phyloP scores from a whole-genome alignment of 2,113 vertebrate genomes.

The Sebastes fasciatus region DNA sequence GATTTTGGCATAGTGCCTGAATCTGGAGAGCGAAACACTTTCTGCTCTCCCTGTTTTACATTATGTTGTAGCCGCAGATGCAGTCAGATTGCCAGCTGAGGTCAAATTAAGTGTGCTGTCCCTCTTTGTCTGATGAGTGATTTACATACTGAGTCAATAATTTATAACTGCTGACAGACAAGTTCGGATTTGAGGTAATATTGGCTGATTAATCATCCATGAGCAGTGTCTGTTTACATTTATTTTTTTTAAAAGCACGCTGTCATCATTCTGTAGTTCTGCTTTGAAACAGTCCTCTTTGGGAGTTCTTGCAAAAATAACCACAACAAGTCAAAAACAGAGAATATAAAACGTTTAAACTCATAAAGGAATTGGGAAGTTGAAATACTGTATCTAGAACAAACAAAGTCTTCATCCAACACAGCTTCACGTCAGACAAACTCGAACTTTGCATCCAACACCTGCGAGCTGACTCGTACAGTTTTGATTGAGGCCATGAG shows the following conservation, averaged over 20 bases:
- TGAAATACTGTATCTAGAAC: neutral
- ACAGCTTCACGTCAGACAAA: neutral
- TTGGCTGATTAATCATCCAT: neutral
- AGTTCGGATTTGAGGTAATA: neutral
- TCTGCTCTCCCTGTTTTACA: conserved; percentile 34
- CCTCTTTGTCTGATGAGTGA: conserved; percentile 15
- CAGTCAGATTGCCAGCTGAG: neutral
- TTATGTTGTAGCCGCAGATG: conserved; percentile 9
- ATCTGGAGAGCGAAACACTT: conserved; percentile 16
- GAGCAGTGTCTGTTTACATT: neutral
- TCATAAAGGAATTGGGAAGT: neutral
- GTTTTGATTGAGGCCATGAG: conserved; percentile 64
- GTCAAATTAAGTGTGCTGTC: neutral
- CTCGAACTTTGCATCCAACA: conserved; percentile 17
- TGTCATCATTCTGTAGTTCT: neutral
- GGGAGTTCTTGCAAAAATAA: neutral
- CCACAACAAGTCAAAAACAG: neutral
- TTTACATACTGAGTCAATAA: neutral
- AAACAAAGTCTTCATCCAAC: neutral
- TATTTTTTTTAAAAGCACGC: neutral
- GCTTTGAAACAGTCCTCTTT: neutral
- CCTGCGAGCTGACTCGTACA: conserved; percentile 60
- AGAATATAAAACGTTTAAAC: neutral
- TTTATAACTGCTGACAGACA: neutral
- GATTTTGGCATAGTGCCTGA: conserved; percentile 21